Evolutionary conservation across 1,140 invertebrate genomes (phyloP).

Genomic region (Paraescarpia echinospica): DNA sequence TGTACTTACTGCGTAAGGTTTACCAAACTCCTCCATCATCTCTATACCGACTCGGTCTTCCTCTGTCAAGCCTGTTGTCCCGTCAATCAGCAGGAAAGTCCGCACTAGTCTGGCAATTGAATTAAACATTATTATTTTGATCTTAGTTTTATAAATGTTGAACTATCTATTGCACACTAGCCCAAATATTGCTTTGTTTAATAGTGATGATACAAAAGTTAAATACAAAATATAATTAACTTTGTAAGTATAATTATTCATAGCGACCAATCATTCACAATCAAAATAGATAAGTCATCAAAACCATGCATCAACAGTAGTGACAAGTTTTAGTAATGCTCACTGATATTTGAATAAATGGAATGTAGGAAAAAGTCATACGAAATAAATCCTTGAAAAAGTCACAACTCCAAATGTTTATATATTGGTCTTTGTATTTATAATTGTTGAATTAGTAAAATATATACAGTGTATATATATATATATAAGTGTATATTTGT

Average conservation of each 20-base stretch:
- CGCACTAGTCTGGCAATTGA: constrained; percentile 42
- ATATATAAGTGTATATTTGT: too few relatives aligned
- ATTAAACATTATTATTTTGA: background rate
- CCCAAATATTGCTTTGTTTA: background rate
- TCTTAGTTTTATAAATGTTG: background rate
- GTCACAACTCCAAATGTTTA: too few relatives aligned
- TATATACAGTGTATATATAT: too few relatives aligned
- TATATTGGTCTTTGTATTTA: too few relatives aligned
- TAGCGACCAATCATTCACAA: too few relatives aligned
- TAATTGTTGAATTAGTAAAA: too few relatives aligned
- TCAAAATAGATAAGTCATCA: background rate
- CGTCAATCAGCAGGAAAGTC: constrained; percentile 50
- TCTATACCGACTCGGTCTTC: constrained; percentile 46
- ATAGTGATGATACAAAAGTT: background rate
- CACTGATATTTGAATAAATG: too few relatives aligned
- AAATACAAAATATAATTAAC: background rate
- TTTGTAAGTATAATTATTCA: background rate
- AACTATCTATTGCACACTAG: background rate
- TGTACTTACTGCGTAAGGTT: constrained; percentile 47
- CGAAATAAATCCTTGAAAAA: too few relatives aligned
- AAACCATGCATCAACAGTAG: background rate
- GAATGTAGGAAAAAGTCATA: too few relatives aligned
- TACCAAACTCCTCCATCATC: constrained; percentile 51
- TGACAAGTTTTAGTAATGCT: background rate
- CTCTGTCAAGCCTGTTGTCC: constrained; percentile 40